These are phyloP conservation scores for Macquaria ambigua DNA, from an alignment of 2,113 vertebrate genomes.

Conservation along the genomic window DNA sequence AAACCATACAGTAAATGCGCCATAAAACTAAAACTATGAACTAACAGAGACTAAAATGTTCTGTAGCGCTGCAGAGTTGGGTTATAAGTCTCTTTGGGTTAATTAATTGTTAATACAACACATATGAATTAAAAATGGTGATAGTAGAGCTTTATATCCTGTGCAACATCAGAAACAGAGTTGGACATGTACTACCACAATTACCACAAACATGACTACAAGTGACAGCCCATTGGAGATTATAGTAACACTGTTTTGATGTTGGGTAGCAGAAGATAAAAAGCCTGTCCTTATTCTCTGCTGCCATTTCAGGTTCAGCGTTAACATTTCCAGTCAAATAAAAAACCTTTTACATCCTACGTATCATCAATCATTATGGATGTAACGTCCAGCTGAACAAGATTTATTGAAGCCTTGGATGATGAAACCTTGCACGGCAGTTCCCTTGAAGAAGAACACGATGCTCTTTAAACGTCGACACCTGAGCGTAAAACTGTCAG, in stretches of 20 bases:
- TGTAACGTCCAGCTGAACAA: neutral
- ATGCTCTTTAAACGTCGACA: constrained; percentile 4
- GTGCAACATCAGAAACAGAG: neutral
- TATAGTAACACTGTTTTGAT: neutral
- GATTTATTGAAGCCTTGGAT: constrained; percentile 21
- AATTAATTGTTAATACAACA: neutral
- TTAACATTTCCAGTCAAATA: neutral
- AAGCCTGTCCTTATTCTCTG: neutral
- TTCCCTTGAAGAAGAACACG: constrained; percentile 19
- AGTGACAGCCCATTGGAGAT: neutral
- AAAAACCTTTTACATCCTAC: neutral
- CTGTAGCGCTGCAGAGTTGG: neutral
- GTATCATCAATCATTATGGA: neutral
- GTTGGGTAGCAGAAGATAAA: neutral
- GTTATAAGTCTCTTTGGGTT: no score
- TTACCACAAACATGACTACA: neutral
- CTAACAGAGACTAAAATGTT: neutral
- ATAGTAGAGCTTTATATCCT: no score
- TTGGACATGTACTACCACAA: neutral
- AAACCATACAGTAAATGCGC: neutral
- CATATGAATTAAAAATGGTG: neutral
- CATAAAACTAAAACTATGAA: no score
- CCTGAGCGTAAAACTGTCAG: constrained; percentile 11
- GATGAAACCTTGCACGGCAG: constrained; percentile 3
- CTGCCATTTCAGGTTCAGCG: neutral